A percentile compares a stretch with the other conserved stretches of the same genome.
These are phyloP conservation scores for Masnerella sp. DNA, from an alignment of 2,888 invertebrate genomes.

Conservation along the genomic window DNA sequence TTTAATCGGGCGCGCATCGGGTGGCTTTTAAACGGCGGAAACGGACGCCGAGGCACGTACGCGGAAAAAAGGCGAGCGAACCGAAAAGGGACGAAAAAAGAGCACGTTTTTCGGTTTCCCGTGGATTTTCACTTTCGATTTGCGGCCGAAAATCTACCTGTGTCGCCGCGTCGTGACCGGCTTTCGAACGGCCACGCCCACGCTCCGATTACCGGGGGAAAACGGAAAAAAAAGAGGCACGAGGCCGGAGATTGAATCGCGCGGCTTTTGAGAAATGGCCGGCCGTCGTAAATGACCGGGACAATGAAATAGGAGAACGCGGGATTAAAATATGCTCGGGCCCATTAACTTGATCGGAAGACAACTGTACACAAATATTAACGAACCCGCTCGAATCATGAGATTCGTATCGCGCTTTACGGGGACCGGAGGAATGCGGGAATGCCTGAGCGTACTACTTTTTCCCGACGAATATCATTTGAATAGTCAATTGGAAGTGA, in stretches of 20 bases:
- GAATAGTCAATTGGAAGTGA: conserved; percentile 26
- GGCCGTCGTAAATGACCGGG: conserved; percentile 29
- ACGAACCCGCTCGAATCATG: conserved; percentile 45
- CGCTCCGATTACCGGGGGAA: conserved; percentile 36
- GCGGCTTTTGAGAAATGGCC: conserved; percentile 30
- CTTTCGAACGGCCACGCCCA: conserved; percentile 41
- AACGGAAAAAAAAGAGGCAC: conserved; percentile 18
- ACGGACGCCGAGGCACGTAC: conserved; percentile 26
- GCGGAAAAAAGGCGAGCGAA: conserved; percentile 14
- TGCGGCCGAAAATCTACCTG: conserved; percentile 23
- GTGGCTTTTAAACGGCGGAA: conserved; percentile 29
- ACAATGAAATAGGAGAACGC: conserved; percentile 46
- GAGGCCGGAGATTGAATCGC: conserved; percentile 24
- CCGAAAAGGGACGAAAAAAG: conserved; percentile 7
- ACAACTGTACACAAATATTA: conserved; percentile 49
- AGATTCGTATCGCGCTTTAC: conserved; percentile 37
- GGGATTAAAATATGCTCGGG: conserved; percentile 38
- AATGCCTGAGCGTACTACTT: conserved; percentile 37
- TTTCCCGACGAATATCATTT: conserved; percentile 30
- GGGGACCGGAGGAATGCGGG: conserved; percentile 30
- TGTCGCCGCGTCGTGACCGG: conserved; percentile 20
- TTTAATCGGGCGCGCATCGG: conserved; percentile 23
- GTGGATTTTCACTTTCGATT: conserved; percentile 37
- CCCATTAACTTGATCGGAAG: conserved; percentile 40
- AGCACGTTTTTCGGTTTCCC: conserved; percentile 6